phyloP scores from a whole-genome alignment of 1,140 invertebrate genomes.

The Diabrotica virgifera region DNA sequence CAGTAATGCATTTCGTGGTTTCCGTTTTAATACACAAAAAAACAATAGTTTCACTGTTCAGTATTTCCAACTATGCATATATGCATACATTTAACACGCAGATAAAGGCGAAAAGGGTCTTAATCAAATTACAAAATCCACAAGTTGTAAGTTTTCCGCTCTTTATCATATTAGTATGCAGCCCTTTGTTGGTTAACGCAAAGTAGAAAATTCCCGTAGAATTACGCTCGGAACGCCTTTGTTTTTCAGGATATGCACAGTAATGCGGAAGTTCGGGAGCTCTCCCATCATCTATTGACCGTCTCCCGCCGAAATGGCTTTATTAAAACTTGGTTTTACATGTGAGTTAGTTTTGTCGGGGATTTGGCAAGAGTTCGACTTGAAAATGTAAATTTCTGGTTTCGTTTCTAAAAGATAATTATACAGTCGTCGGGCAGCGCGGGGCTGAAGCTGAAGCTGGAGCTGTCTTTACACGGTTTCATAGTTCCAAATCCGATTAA shows the following conservation, averaged over 20 bases:
- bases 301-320: conserved; percentile 14
- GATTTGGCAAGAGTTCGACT: conserved; percentile 31
- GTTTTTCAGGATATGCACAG: conserved; percentile 15
- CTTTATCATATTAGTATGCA: conserved; percentile 1
- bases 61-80: conserved; percentile 1
- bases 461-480: conserved; percentile 40
- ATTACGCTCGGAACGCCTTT: not conserved
- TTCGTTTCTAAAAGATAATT: conserved; percentile 35
- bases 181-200: not conserved
- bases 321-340: conserved; percentile 24
- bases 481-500: conserved; percentile 43
- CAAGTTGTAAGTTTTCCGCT: conserved; percentile 3
- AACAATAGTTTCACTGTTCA: no score
- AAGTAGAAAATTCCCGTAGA: not conserved
- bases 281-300: conserved; percentile 6
- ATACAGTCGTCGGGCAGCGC: conserved; percentile 35
- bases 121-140: not conserved
- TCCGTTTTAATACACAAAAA: no score
- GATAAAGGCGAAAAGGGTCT: conserved; percentile 1
- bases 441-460: not conserved
- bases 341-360: conserved; percentile 28
- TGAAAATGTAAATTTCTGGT: conserved; percentile 41
- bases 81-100: not conserved
- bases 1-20: no score
- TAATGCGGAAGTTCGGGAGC: conserved; percentile 18